Base-by-base conservation (phyloP, 2,113 vertebrate genomes). In the Odocoileus hemionus region DNA sequence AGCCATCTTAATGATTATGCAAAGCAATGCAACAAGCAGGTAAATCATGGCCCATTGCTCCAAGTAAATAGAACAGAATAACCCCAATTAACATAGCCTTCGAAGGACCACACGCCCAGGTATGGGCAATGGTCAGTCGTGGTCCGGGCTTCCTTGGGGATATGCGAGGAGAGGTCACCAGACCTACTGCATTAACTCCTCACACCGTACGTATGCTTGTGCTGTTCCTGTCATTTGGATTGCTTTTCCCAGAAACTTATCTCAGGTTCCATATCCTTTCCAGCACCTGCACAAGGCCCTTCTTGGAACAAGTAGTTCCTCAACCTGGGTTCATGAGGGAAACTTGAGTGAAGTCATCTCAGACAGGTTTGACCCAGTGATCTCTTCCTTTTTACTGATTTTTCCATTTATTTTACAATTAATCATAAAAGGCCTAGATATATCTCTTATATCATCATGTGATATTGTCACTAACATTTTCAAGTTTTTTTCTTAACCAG, bases 401-500 rank as follows among this genome's bases (percentile, higher is more conserved):
- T 93, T 84, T 39, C 39, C 36, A 54, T 15, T 91, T 92, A 74
- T 82, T 93, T 94, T 76, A 94, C 30, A 25, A 58, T 86, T 86
- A 92, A 79, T 82, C 33, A 57, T 26, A 82, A 16, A 61, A 86
- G 43, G 33, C 45, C 54, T 89, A 70, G 33, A 17, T 11, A 80
- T 89, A 52, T 28, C 7, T 80, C 85, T 86, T 92, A 33, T 47
- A 6, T 74, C 96, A 50, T 64, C 82, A 23, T 83, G 45, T 86
- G 19, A 33, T 80, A 52, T 52, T 67, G 25, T 67, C 78, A 97
- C 54, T 94, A 52, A 54, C n/a, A 78, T 67, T 94, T 92, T 89
- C 28, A 90, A 95, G 30, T 78, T 78, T 95, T 95, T n/a, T 91
- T 58, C 33, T 93, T 93, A 95, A 84, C 45, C 23, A 76, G 17